Base-by-base conservation (phyloP, 1,140 invertebrate species). In the Rhynchophorus ferrugineus region DNA sequence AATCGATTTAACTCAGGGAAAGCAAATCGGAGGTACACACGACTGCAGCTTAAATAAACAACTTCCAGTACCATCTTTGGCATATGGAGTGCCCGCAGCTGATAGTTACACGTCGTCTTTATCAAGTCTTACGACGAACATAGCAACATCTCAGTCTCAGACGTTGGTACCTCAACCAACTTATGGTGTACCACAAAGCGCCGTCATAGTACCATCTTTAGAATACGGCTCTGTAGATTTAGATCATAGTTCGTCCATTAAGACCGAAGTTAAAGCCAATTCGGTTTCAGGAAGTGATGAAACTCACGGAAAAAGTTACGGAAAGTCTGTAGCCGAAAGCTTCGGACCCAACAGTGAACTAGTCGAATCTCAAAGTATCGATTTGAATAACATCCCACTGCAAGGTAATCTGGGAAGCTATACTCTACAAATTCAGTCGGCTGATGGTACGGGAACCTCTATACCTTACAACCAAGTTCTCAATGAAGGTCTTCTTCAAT, bases 401-500 rank as follows among this genome's bases (percentile, higher is more conserved):
- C 76, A 79, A 62, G 80, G 78, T 1, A 74, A 78, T 1, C 72
- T 76, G 6, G 81, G 79, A 3, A 76, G 76, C 16, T 89, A 87
- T 57, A 82, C 80, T 0, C 65, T 87, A 6, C 83, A 88, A 67
- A 87, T 87, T 41, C 85, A 86, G 57, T 68, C 80, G 78, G 63
- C 66, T 86, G 11, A 72, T 74, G 50, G 76, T 73, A 53, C 56
- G 68, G 61, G 68, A 76, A 75, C 69, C 38, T 61, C 68, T 0
- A 71, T 79, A 21, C 73, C 77, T 8, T 86, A 89, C 56, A 82
- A 85, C 16, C 82, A 87, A 61, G 75, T 89, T 1, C 63, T 90
- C 7, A 87, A 84, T 0, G 80, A 87, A 62, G 85, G 83, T 5
- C 71, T 90, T 0, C 65, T 90, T 3, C 85, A 89, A 62, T 83